Base-by-base conservation (phyloP, 2,888 invertebrate species). In the Andrena bicolor region DNA sequence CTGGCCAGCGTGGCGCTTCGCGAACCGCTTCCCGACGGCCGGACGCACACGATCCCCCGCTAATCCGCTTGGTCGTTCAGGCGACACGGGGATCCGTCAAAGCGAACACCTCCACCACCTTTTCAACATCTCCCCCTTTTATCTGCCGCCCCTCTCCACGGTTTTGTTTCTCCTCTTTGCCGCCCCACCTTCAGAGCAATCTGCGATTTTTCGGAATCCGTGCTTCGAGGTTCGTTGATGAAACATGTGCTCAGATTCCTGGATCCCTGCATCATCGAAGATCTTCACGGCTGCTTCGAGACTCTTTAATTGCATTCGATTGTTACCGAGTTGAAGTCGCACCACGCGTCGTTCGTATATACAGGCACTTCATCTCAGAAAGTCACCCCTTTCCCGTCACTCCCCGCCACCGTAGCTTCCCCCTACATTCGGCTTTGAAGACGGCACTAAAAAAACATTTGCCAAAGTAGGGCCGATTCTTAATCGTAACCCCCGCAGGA, bases 51-150 rank as follows among this genome's bases (percentile, higher is more conserved):
- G 84, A 87, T 84, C 83, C 82, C 76, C 78, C 80, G 89, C 84
- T 91, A 91, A 91, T 91, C 90, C 88, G 82, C 79, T 87, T 85
- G 86, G 85, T 87, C 81, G 88, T 76, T 82, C 72, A 80, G 85
- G 73, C 84, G 85, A 90, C 90, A 89, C 86, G 88, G 78, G 88
- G 84, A 90, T 89, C 89, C 85, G 89, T 90, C 90, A 89, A 89
- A 90, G 84, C 85, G 82, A 77, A 81, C 85, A 78, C 86, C 84
- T 82, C 78, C 74, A 72, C 80, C 76, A 83, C 88, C 82, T 86
- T 88, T 84, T 85, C 84, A 71, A 83, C 73, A 84, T 77, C 80
- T 76, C 41, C 83, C 75, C 80, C 76, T 80, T 76, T 65, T 68
- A 70, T 70, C 49, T 10, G 6, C 58, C 60, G 58, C 48, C 41